Evolutionary conservation across 1,140 invertebrate species (phyloP).

Genomic region (Thaumatotibia leucotreta): DNA sequence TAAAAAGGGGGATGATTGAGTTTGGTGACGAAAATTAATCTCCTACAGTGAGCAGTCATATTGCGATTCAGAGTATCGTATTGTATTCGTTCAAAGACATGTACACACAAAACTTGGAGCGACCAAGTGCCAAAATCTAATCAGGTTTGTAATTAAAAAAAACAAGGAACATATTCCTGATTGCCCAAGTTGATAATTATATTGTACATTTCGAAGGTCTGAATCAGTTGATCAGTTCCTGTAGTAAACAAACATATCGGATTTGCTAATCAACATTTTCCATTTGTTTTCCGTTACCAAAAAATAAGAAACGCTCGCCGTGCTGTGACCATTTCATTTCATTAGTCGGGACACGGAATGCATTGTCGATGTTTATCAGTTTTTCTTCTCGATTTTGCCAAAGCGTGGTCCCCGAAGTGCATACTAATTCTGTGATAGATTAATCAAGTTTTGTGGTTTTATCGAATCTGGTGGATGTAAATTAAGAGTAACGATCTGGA

Average conservation of each 20-base stretch:
- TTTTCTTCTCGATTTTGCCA: constrained; percentile 18
- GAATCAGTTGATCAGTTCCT: not conserved
- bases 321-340: constrained; percentile 10
- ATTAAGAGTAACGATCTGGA: constrained; percentile 12
- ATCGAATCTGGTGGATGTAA: constrained; percentile 9
- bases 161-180: too few relatives aligned
- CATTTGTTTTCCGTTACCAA: not conserved
- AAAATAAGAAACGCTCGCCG: not conserved
- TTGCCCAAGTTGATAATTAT: too few relatives aligned
- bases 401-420: constrained; percentile 14
- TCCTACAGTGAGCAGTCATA: not conserved
- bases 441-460: constrained; percentile 6
- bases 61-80: not conserved
- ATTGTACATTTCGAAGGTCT: too few relatives aligned
- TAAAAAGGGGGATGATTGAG: constrained; percentile 25
- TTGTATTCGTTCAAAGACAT: not conserved
- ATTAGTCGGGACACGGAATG: constrained; percentile 10
- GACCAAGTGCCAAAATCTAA: too few relatives aligned
- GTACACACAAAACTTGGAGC: too few relatives aligned
- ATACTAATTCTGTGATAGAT: constrained; percentile 12
- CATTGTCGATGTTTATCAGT: constrained; percentile 17
- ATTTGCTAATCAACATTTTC: constrained; percentile 1
- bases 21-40: not conserved
- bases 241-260: not conserved
- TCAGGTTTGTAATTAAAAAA: too few relatives aligned